Conservation (phyloP, 2,113 vertebrate genomes). For the Zosterops japonicus region DNA sequence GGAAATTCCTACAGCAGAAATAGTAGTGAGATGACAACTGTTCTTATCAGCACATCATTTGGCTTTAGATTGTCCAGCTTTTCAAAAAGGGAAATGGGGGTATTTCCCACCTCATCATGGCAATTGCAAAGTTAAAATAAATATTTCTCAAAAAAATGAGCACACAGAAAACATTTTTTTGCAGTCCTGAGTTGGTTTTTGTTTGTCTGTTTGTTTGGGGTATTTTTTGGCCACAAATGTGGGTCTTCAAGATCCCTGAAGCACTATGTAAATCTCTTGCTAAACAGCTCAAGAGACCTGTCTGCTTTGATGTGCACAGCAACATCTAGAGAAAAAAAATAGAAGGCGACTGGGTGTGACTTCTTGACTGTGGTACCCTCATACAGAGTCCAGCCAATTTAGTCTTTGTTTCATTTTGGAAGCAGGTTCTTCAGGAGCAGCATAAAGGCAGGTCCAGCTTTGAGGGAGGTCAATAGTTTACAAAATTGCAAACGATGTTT, state of each 20-base stretch:
- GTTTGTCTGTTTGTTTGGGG: not conserved
- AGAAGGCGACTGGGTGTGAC: not conserved
- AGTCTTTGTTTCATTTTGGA: not conserved
- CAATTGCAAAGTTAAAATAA: not conserved
- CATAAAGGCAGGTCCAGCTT: not conserved
- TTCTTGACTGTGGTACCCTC: not conserved
- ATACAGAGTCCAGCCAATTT: not conserved
- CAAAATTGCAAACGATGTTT: not conserved
- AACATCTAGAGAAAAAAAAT: not conserved
- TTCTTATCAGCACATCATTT: not conserved
- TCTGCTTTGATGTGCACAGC: not conserved
- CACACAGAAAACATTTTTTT: not conserved
- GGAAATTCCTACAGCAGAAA: not conserved
- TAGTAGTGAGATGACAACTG: not conserved
- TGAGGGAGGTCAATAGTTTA: constrained; percentile 13
- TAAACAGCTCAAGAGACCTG: not conserved
- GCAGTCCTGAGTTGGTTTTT: not conserved
- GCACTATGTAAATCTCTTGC: not conserved
- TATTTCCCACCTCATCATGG: not conserved
- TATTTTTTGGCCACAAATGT: not conserved
- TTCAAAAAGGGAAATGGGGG: not conserved
- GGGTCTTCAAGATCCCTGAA: not conserved
- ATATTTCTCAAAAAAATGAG: not conserved
- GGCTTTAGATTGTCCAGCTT: not conserved
- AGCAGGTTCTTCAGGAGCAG: not conserved